Evolutionary conservation across 2,797 vertebrate species (phyloP), one percentile per base, ranked within the genome.

Genomic region (Stomatorhinus walkeri): DNA sequence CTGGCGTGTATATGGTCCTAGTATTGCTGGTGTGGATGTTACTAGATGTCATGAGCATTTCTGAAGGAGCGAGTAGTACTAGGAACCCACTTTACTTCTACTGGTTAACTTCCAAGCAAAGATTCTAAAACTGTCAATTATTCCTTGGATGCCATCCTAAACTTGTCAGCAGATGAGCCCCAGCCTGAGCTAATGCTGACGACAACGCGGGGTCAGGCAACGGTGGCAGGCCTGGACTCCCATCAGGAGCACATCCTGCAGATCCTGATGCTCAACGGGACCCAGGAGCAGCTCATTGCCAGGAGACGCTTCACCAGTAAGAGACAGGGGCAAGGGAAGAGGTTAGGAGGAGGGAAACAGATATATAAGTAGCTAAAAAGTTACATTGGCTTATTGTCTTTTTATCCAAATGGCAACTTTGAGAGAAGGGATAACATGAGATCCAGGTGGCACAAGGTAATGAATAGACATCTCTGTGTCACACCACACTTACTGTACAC

Each of bases 141-240:
- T 9, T 46, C 40, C 8, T 81, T 81, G 40, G 36, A n/a, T 46
- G 40, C 36, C 6, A 4, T 79, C 16, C 32, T 51, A 4, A 10
- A 28, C 4, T 19, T 22, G 46, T 79, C 90, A 91, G 1, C 93
- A 98, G 98, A 97, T 9, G 96, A 96, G 91, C 95, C 95, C 0
- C 97, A 99, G 91, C 97, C 98, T 19, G 98, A 98, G 93, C 95
- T 99, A 93, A 98, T 98, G 97, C 93, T 99, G 94, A 99, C 97
- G 88, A 98, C 98, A 91, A 98, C 96, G 36, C 95, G 96, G 32
- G 97, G 97, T 64, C 96, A 97, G 89, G 98, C 97, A 4, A 99
- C 98, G 0, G 98, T 98, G 84, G 98, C 96, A 0, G 98, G 98
- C 3, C 93, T 99, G 92, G 97, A 96, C 94, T 95, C 97, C 61